A percentile compares a stretch with the other conserved stretches of the same genome.
phyloP scores from a whole-genome alignment of 35 echinoderm and acorn worm species.

The Eucidaris tribuloides region DNA sequence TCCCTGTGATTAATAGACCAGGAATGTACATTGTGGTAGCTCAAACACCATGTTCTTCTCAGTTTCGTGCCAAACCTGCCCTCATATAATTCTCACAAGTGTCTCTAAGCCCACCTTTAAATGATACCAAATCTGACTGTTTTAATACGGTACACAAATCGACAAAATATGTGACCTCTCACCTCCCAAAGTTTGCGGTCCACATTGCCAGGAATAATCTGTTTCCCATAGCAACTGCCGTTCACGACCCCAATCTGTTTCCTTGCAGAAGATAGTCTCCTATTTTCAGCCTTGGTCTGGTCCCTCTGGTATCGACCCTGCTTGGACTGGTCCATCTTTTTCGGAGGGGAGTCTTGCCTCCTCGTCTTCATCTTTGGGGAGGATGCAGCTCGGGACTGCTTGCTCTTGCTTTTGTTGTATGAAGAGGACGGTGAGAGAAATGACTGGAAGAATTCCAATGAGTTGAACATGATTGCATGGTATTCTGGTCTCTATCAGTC shows the following conservation, averaged over 20 bases:
- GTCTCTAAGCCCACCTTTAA: no score
- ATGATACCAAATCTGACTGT: no score
- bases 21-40: no score
- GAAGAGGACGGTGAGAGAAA: not conserved
- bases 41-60: no score
- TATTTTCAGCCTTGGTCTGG: not conserved
- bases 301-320: constrained; percentile 5
- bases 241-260: not conserved
- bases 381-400: not conserved
- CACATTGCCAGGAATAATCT: not conserved
- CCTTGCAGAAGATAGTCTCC: not conserved
- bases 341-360: not conserved
- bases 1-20: no score
- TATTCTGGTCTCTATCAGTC: no score
- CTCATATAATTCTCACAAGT: no score
- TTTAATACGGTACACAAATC: no score
- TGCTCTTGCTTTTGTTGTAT: not conserved
- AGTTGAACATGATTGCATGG: not conserved
- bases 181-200: constrained; percentile 20
- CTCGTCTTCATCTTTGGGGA: not conserved
- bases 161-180: constrained; percentile 13
- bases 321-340: constrained; percentile 7
- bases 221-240: not conserved
- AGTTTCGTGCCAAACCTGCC: no score
- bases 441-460: constrained; percentile 4